Evolutionary conservation across 2,888 invertebrate genomes (phyloP).

Genomic region (Axea sp.): DNA sequence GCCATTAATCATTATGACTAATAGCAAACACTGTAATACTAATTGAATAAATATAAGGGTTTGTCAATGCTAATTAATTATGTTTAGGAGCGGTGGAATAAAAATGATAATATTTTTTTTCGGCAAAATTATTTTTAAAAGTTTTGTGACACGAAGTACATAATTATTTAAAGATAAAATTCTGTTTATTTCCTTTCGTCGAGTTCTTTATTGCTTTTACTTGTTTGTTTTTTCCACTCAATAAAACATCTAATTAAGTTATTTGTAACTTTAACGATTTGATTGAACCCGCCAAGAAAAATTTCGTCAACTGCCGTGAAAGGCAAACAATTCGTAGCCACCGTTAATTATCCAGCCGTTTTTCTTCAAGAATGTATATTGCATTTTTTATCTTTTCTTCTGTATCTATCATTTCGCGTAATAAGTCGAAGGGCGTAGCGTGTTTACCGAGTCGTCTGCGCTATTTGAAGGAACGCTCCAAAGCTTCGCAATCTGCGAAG

Average conservation of each 20-base stretch:
- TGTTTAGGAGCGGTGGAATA: no score
- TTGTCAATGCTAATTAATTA: no score
- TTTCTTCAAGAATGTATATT: constrained; percentile 28
- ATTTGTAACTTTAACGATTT: constrained; percentile 48
- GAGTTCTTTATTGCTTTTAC: neutral
- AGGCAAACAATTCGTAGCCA: constrained; percentile 41
- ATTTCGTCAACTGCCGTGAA: constrained; percentile 30
- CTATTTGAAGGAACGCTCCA: constrained; percentile 39
- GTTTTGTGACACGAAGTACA: no score
- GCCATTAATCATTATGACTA: constrained; percentile 20
- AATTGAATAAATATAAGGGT: neutral
- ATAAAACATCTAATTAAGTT: constrained; percentile 47
- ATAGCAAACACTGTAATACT: neutral
- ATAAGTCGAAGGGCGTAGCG: constrained; percentile 51
- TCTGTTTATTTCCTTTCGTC: constrained; percentile 3
- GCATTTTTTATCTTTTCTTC: constrained; percentile 29
- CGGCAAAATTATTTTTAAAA: no score
- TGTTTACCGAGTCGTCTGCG: constrained; percentile 46
- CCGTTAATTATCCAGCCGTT: constrained; percentile 29
- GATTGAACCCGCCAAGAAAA: constrained; percentile 35
- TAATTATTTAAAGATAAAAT: neutral
- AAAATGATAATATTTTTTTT: no score
- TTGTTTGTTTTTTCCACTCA: constrained; percentile 29
- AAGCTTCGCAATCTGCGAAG: constrained; percentile 48
- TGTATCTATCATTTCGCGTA: constrained; percentile 46